phyloP scores from a whole-genome alignment of 2,888 invertebrate species.

The Masnerella sp. region DNA sequence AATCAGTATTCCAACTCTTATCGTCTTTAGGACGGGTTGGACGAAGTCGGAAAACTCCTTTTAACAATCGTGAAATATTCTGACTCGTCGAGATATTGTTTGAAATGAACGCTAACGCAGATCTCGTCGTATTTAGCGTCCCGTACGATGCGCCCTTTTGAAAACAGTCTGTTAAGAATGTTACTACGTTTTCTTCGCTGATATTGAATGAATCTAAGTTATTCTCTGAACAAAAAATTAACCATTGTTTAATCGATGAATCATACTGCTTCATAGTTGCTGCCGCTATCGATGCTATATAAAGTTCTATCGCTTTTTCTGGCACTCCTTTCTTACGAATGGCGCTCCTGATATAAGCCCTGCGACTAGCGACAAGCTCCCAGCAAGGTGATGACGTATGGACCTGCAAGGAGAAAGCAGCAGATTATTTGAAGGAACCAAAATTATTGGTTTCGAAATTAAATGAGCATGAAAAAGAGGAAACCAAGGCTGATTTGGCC shows the following conservation, averaged over 20 bases:
- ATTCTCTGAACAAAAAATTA: conserved; percentile 55
- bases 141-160: conserved; percentile 56
- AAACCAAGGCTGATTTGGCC: conserved; percentile 2
- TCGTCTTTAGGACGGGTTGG: conserved; percentile 47
- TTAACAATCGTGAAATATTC: conserved; percentile 61
- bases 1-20: conserved; percentile 43
- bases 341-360: conserved; percentile 5
- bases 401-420: conserved; percentile 11
- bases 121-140: conserved; percentile 62
- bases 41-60: conserved; percentile 44
- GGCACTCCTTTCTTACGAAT: conserved; percentile 30
- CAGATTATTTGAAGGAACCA: not conserved
- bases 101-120: conserved; percentile 63
- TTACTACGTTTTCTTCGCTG: conserved; percentile 31
- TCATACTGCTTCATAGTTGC: conserved; percentile 59
- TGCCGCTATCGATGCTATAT: conserved; percentile 60
- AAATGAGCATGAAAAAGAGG: not conserved
- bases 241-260: conserved; percentile 59
- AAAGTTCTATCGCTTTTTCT: conserved; percentile 41
- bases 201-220: conserved; percentile 20
- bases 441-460: not conserved
- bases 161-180: conserved; percentile 43
- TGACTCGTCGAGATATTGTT: conserved; percentile 48
- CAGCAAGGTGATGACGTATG: not conserved
- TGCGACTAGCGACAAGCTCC: conserved; percentile 9